Evolutionary conservation across 2,888 invertebrate genomes (phyloP), one percentile per base, ranked within the genome.

Genomic region (Drosophila cognata): DNA sequence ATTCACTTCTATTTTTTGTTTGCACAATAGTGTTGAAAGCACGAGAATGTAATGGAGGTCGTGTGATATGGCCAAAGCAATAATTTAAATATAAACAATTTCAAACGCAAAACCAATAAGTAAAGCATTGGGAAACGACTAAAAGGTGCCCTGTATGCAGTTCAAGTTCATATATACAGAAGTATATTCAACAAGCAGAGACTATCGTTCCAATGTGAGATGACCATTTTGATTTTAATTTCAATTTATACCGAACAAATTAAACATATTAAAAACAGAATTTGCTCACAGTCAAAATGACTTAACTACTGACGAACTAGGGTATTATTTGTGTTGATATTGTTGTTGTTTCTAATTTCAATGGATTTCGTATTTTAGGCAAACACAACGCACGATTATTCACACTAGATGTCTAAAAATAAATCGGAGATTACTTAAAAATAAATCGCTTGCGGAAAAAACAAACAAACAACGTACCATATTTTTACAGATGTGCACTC

Each of bases 401-500:
- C 41, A 71, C 62, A 53, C 46, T 25, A 48, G 21, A 50, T 69
- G 25, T 29, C 66, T 66, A 62, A 63, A 66, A 66, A 66, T 66
- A 66, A 35, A n/a, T 36, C 8, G 3, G 52, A 21, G 25, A 50
- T 60, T 38, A 28, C 38, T 65, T 6, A n/a, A 25, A 13, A 61
- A 60, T 35, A 28, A 33, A 65, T 36, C 21, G 29, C 46, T 38
- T 33, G 29, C 11, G 38, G 56, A 51, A 71, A 21, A 21, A 21
- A 21, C 21, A 21, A 69, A 46, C 21, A 72, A 80, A 78, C 72
- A 69, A 57, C 55, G 55, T 46, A 50, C 28, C 51, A 46, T 65
- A 72, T 78, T 62, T 76, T 56, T 80, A 65, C 77, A 76, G 56
- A 50, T 59, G 58, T 63, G 71, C 65, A 65, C 58, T 76, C 36